Conservation (phyloP, 2,113 vertebrate genomes). For the Syngnathoides biaculeatus region DNA sequence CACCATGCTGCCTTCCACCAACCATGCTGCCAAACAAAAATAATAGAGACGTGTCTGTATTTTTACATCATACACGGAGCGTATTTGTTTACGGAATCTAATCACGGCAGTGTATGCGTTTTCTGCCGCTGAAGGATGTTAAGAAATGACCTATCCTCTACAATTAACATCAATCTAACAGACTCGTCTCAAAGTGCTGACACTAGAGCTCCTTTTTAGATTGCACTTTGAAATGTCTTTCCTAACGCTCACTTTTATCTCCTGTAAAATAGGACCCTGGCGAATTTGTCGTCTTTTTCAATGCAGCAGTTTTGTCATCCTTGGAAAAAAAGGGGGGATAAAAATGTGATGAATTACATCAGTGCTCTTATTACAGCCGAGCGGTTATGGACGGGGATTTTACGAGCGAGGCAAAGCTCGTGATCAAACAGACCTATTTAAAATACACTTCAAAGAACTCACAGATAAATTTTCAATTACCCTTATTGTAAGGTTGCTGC, state of each 20-base stretch:
- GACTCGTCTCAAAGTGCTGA: constrained; percentile 42
- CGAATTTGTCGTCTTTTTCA: constrained; percentile 59
- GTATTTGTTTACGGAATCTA: constrained; percentile 5
- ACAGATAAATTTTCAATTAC: constrained; percentile 61
- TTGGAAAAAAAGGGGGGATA: constrained; percentile 30
- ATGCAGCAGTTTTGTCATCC: constrained; percentile 45
- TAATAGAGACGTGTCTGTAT: constrained; percentile 17
- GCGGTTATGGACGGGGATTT: constrained; percentile 49
- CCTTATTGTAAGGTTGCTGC: constrained; percentile 41
- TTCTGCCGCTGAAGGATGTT: constrained; percentile 14
- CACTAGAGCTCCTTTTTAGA: constrained; percentile 49
- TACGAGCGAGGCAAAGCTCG: constrained; percentile 38
- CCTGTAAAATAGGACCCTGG: constrained; percentile 36
- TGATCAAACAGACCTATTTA: constrained; percentile 50
- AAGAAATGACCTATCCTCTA: constrained; percentile 37
- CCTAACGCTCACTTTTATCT: constrained; percentile 60
- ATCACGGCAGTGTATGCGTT: neutral
- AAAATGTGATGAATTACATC: constrained; percentile 65
- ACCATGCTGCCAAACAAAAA: neutral
- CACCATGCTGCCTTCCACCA: constrained; percentile 22
- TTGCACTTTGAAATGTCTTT: constrained; percentile 52
- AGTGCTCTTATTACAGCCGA: constrained; percentile 51
- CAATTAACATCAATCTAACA: constrained; percentile 41
- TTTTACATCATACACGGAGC: constrained; percentile 10
- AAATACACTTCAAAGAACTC: constrained; percentile 56